Conservation (phyloP, 2,888 invertebrate genomes). For the Boloria selene region DNA sequence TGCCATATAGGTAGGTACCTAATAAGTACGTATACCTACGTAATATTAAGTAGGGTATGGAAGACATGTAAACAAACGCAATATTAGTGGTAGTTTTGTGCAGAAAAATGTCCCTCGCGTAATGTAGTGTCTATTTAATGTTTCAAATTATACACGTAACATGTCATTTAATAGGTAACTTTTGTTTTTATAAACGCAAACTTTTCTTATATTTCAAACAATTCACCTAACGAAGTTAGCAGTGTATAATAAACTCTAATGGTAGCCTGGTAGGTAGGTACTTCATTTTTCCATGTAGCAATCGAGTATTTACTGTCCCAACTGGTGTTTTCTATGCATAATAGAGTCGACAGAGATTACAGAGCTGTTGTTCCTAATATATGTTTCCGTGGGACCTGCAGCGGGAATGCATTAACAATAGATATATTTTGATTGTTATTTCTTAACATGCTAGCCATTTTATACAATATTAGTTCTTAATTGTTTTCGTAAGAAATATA, state of each 20-base stretch:
- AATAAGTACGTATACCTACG: too few relatives aligned
- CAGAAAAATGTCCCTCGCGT: conserved; percentile 15
- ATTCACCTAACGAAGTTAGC: conserved; percentile 40
- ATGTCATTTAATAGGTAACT: conserved; percentile 40
- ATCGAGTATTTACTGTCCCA: conserved; percentile 70
- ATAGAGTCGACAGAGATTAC: conserved; percentile 66
- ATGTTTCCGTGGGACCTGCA: conserved; percentile 65
- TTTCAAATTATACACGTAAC: conserved; percentile 30
- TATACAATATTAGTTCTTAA: too few relatives aligned
- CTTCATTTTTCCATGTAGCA: conserved; percentile 62
- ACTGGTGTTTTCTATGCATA: conserved; percentile 71
- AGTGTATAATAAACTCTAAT: conserved; percentile 60
- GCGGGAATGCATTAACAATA: conserved; percentile 70
- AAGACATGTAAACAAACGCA: too few relatives aligned
- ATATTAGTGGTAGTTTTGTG: too few relatives aligned
- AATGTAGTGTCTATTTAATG: conserved; percentile 33
- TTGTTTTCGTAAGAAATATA: background rate
- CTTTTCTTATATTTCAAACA: conserved; percentile 45
- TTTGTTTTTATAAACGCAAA: conserved; percentile 56
- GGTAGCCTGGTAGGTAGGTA: too few relatives aligned
- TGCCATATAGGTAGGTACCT: too few relatives aligned
- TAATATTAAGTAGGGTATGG: too few relatives aligned
- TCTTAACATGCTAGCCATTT: conserved; percentile 1
- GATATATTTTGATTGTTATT: conserved; percentile 54
- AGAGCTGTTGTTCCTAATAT: conserved; percentile 63